These are phyloP conservation scores for Microchrysa polita DNA, from an alignment of 2,888 invertebrate species.

Conservation along the genomic window DNA sequence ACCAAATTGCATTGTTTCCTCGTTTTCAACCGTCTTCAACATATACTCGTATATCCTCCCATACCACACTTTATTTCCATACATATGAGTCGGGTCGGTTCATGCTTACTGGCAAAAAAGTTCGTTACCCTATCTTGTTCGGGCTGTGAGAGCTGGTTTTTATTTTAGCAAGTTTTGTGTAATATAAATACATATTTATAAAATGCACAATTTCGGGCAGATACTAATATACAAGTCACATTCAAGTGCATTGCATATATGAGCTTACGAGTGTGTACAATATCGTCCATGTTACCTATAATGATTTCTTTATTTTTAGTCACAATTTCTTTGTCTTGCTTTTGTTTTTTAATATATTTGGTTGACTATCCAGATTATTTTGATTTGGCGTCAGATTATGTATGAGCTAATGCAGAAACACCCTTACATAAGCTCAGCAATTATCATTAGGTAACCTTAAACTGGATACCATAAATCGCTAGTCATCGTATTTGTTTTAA, in stretches of 20 bases:
- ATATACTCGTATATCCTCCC: neutral
- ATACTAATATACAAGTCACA: too few species aligned
- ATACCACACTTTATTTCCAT: neutral
- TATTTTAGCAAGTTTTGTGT: neutral
- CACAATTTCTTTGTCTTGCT: neutral
- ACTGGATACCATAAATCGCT: neutral
- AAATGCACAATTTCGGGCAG: neutral
- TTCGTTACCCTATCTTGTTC: too few species aligned
- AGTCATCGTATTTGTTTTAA: neutral
- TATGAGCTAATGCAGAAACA: too few species aligned
- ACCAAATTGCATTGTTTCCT: neutral
- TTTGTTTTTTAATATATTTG: neutral
- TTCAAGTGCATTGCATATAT: too few species aligned
- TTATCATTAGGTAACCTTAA: neutral
- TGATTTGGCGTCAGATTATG: neutral
- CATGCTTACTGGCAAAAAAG: too few species aligned
- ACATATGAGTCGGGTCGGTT: too few species aligned
- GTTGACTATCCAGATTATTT: neutral
- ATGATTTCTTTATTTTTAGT: neutral
- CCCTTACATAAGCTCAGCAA: neutral
- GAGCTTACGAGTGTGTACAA: too few species aligned
- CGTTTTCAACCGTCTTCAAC: neutral
- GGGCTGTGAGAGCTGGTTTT: neutral
- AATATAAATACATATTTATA: too few species aligned
- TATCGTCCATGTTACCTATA: neutral